A percentile compares a stretch with the other conserved stretches of the same genome.
Evolutionary conservation across 2,888 invertebrate genomes (phyloP).

Genomic region (Drosophila fulvimacula): DNA sequence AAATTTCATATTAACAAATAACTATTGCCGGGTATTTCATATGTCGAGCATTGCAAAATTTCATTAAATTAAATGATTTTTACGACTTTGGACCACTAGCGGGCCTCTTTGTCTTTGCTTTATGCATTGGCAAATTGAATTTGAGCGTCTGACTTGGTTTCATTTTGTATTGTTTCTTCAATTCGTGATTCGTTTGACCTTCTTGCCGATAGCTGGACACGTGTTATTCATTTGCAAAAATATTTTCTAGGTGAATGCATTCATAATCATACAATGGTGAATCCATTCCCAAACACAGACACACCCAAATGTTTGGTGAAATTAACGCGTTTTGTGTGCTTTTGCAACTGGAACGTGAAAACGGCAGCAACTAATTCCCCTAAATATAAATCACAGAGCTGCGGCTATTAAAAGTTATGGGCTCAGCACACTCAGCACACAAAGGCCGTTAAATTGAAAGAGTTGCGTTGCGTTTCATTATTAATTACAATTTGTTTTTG

Average conservation of each 20-base stretch:
- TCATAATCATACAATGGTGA: not conserved
- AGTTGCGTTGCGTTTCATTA: slow-evolving; percentile 48
- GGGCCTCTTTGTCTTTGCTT: slow-evolving; percentile 26
- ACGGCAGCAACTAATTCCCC: slow-evolving; percentile 46
- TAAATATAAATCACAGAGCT: slow-evolving; percentile 57
- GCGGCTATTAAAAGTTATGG: slow-evolving; percentile 52
- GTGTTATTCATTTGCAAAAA: slow-evolving; percentile 60
- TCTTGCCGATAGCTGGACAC: slow-evolving; percentile 52
- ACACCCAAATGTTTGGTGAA: slow-evolving; percentile 27
- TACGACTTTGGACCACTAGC: slow-evolving; percentile 22
- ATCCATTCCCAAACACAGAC: slow-evolving; percentile 14
- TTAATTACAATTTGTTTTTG: slow-evolving; percentile 19
- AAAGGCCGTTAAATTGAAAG: slow-evolving; percentile 56
- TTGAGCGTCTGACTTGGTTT: slow-evolving; percentile 45
- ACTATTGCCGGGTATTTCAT: not conserved
- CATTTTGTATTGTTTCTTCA: slow-evolving; percentile 2
- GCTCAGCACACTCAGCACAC: not conserved
- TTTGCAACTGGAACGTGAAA: slow-evolving; percentile 17
- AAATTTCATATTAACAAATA: not conserved
- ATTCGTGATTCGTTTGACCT: slow-evolving; percentile 62
- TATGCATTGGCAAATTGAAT: slow-evolving; percentile 50
- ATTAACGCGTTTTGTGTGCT: slow-evolving; percentile 15
- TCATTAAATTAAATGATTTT: slow-evolving; percentile 12
- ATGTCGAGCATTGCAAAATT: not conserved
- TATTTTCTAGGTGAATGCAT: slow-evolving; percentile 14